phyloP scores from a whole-genome alignment of 2,888 invertebrate species.

The Xanthia icteritia region DNA sequence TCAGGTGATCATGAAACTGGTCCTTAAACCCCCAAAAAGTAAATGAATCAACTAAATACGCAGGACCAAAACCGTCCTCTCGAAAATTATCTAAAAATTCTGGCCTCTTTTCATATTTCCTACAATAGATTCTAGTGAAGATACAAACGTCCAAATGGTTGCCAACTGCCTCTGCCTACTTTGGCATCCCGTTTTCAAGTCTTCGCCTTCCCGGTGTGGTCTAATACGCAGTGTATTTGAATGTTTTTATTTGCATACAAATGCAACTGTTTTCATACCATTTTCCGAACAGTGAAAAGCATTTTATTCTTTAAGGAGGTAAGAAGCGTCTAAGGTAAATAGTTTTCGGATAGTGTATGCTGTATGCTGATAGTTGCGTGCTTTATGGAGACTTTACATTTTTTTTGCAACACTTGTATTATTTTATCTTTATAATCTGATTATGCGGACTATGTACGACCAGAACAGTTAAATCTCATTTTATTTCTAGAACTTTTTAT shows the following conservation, averaged over 20 bases:
- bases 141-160: slow-evolving; percentile 38
- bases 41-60: neutral
- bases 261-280: slow-evolving; percentile 52
- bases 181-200: slow-evolving; percentile 47
- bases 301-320: slow-evolving; percentile 40
- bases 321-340: slow-evolving; percentile 32
- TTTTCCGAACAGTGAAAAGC: slow-evolving; percentile 42
- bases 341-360: slow-evolving; percentile 29
- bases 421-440: neutral
- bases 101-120: slow-evolving; percentile 17
- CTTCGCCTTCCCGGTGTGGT: slow-evolving; percentile 23
- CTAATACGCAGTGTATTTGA: slow-evolving; percentile 54
- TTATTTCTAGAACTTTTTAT: no score
- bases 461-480: no score
- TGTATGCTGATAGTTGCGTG: neutral
- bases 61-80: neutral
- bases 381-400: neutral
- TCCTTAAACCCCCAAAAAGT: neutral
- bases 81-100: slow-evolving; percentile 2
- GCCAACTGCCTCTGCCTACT: slow-evolving; percentile 51
- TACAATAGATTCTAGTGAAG: slow-evolving; percentile 23
- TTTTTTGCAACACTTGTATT: neutral
- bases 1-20: neutral
- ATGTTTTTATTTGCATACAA: slow-evolving; percentile 62
- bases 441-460: no score